Base-by-base conservation (phyloP, 2,888 invertebrate genomes). In the Augiades crinisus region DNA sequence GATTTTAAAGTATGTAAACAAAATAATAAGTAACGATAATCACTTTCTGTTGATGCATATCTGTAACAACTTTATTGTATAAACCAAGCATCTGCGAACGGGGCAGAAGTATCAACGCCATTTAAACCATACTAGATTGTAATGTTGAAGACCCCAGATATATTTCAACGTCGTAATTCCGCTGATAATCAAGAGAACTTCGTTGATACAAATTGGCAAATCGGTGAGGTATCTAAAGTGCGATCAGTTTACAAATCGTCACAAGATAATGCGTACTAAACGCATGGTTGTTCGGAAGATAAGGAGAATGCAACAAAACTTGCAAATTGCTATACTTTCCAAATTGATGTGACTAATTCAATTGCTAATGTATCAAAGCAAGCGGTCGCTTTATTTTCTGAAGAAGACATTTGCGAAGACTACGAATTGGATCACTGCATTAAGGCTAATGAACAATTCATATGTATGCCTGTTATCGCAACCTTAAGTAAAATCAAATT, bases 171-270 rank as follows among this genome's bases (percentile, higher is more conserved):
- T 40, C 22, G 8, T 40, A 22, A 22, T 24, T 16, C 30, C 1
- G 17, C 8, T 12, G 24, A 30, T 33, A 22, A 33, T 24, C 33
- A n/a, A 3, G 5, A 22, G 1, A 14, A 6, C 19, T 21, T 12
- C 5, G 4, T 12, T 21, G n/a, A 19, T 36, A 50, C 41, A 43
- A 50, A 50, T 50, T 34, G 41, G 27, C 36, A 27, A 36, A 43
- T 30, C 16, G 13, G 17, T 6, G 16, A 13, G 5, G 12, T 36
- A 43, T 41, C 24, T 36, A n/a, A n/a, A 27, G 33, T 17, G 38
- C n/a, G 16, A 41, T 43, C 49, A 22, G 8, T 14, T 43, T 37
- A 44, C 50, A 30, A 50, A 50, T 50, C 43, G 30, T 17, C 10
- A 7, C 21, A 30, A 36, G 36, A 50, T 50, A 50, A 19, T 30